A percentile compares a stretch with the other conserved stretches of the same genome.
Conservation (phyloP, 2,888 invertebrate species). For the Euspilapteryx auroguttella region DNA sequence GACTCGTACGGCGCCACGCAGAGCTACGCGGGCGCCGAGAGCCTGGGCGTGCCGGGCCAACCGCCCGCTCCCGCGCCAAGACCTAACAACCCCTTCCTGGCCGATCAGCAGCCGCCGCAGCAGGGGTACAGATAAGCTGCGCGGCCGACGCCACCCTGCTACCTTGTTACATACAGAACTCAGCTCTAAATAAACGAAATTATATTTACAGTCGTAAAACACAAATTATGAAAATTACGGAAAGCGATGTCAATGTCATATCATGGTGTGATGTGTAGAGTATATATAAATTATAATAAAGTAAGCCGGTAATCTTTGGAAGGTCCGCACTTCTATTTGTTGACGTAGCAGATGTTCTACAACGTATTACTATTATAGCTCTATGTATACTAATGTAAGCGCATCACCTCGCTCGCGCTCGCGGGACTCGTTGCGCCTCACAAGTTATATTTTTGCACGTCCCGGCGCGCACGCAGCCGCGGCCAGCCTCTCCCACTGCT, state of each 20-base stretch:
- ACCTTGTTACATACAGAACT: too few species aligned
- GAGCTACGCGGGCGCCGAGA: conserved; percentile 40
- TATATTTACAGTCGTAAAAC: not conserved
- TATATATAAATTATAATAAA: conserved; percentile 4
- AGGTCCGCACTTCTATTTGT: conserved; percentile 16
- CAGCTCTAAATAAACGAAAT: too few species aligned
- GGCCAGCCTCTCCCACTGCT: not conserved
- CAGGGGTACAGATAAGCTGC: conserved; percentile 7
- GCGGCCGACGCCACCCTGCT: not conserved
- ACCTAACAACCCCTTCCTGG: conserved; percentile 35
- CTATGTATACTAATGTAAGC: conserved; percentile 21
- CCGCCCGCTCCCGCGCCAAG: conserved; percentile 17
- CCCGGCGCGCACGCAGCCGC: conserved; percentile 1
- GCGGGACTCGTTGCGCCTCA: conserved; percentile 12
- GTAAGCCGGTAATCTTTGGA: conserved; percentile 5
- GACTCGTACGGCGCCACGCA: conserved; percentile 76
- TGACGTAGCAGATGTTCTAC: conserved; percentile 24
- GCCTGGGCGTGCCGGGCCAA: conserved; percentile 41
- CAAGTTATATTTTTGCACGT: conserved; percentile 3
- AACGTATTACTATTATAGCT: conserved; percentile 16
- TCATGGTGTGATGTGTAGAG: conserved; percentile 38
- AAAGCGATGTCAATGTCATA: conserved; percentile 44
- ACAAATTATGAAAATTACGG: conserved; percentile 5
- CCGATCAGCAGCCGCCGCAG: conserved; percentile 12
- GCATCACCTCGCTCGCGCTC: conserved; percentile 10